phyloP scores from a whole-genome alignment of 1,140 invertebrate species.

The Agrypnia vestita region DNA sequence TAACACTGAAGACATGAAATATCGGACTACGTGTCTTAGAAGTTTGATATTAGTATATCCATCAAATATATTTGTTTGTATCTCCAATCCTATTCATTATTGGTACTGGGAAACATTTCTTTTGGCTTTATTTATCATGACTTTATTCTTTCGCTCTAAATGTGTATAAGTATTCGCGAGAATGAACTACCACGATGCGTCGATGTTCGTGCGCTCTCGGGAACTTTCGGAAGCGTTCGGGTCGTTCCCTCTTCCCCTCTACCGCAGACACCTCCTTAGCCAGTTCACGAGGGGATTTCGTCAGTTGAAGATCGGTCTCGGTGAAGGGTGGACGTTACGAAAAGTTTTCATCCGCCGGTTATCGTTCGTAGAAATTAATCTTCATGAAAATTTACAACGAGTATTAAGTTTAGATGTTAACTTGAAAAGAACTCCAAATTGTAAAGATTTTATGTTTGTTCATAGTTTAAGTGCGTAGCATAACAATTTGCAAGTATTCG shows the following conservation, averaged over 20 bases:
- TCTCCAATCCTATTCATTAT: slow-evolving; percentile 44
- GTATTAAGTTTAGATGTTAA: slow-evolving; percentile 29
- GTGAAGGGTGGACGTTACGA: slow-evolving; percentile 39
- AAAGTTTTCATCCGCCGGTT: slow-evolving; percentile 41
- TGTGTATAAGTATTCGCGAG: slow-evolving; percentile 37
- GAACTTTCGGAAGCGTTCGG: slow-evolving; percentile 28
- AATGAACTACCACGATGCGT: slow-evolving; percentile 41
- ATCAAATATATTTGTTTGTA: slow-evolving; percentile 42
- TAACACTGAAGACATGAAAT: slow-evolving; percentile 6
- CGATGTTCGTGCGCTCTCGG: slow-evolving; percentile 42
- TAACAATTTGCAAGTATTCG: not conserved
- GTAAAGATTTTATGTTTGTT: slow-evolving; percentile 13
- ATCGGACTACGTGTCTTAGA: not conserved
- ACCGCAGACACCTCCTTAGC: slow-evolving; percentile 35
- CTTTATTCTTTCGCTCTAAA: slow-evolving; percentile 36
- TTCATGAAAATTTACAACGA: slow-evolving; percentile 38
- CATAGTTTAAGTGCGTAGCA: not conserved
- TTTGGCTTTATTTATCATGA: slow-evolving; percentile 49
- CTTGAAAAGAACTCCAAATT: slow-evolving; percentile 19
- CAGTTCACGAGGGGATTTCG: slow-evolving; percentile 49
- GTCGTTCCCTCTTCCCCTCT: slow-evolving; percentile 36
- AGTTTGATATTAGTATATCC: slow-evolving; percentile 45
- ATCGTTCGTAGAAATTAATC: slow-evolving; percentile 50
- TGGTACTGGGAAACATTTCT: slow-evolving; percentile 33
- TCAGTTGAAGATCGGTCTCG: slow-evolving; percentile 55